Evolutionary conservation across 2,113 vertebrate genomes (phyloP), one percentile per base, ranked within the genome.

Genomic region (Podiceps cristatus): DNA sequence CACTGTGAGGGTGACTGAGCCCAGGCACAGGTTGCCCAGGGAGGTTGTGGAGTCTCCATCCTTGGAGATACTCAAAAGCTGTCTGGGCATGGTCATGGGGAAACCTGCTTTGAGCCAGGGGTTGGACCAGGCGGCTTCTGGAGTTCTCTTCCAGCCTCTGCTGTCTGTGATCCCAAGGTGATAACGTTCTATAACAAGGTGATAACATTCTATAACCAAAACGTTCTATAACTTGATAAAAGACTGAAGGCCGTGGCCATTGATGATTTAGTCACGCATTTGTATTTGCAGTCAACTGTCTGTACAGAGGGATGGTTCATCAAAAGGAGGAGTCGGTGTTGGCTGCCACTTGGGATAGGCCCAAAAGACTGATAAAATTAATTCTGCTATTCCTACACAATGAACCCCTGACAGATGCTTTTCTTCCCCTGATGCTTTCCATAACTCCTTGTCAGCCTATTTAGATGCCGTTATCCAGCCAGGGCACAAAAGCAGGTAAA

Each of bases 381-480:
- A 78, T 91, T 91, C 47, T 64, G 58, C 74, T 88, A 66, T 83
- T 91, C 86, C 76, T 94, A 84, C 91, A 52, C 55, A 23, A 47
- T 5, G 10, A 77, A 47, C 27, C 18, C 37, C 17, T 87, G 86
- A 64, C 56, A 83, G 72, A 80, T 67, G 68, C 75, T 94, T 63
- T 81, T 91, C 60, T 88, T 78, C 28, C 37, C 27, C 33, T 76
- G 49, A 60, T 5, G 28, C 45, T 93, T 94, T 75, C 69, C 86
- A 9, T 89, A 81, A 37, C 40, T 83, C 23, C 33, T 68, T 67
- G 68, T 69, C 92, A 86, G 52, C 45, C 76, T 81, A 0, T 84
- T 93, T 40, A 55, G 72, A 73, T 64, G 28, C 50, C 0, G 0
- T 73, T 82, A 59, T 19, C 88, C 71, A 92, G 7, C 44, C n/a